These are phyloP conservation scores for Mythimna albipuncta DNA, from an alignment of 2,888 invertebrate genomes.

Conservation along the genomic window DNA sequence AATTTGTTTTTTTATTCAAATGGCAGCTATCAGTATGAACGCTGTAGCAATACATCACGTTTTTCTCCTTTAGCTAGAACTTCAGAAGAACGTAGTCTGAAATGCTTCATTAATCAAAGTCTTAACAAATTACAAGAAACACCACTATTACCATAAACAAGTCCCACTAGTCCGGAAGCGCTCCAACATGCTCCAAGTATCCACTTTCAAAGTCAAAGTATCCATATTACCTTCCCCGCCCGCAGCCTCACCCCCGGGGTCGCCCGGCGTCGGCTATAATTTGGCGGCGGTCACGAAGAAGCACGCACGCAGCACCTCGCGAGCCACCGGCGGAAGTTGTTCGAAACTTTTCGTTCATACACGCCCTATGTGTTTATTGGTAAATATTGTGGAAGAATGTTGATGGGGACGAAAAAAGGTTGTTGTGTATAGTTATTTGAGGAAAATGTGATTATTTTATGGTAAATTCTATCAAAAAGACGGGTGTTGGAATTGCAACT, in stretches of 20 bases:
- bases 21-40: slow-evolving; percentile 4
- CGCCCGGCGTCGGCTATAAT: slow-evolving; percentile 52
- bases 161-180: slow-evolving; percentile 51
- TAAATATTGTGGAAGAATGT: slow-evolving; percentile 55
- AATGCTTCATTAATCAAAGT: slow-evolving; percentile 39
- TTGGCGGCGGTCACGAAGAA: slow-evolving; percentile 59
- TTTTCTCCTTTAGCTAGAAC: slow-evolving; percentile 1
- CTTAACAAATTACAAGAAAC: slow-evolving; percentile 55
- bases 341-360: slow-evolving; percentile 67
- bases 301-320: slow-evolving; percentile 64
- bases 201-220: slow-evolving; percentile 68
- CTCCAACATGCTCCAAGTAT: slow-evolving; percentile 61
- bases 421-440: slow-evolving; percentile 9
- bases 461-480: background rate
- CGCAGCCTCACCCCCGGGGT: slow-evolving; percentile 22
- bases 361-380: slow-evolving; percentile 60
- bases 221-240: slow-evolving; percentile 52
- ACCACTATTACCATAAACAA: slow-evolving; percentile 53
- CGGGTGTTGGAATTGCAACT: slow-evolving; percentile 10
- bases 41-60: slow-evolving; percentile 14
- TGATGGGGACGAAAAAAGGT: background rate
- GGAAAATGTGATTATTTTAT: background rate
- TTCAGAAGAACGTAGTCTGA: slow-evolving; percentile 10
- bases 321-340: slow-evolving; percentile 57
- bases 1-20: slow-evolving; percentile 38